These are phyloP conservation scores for Ophiodon elongatus DNA, from an alignment of 2,113 vertebrate genomes.

Conservation along the genomic window DNA sequence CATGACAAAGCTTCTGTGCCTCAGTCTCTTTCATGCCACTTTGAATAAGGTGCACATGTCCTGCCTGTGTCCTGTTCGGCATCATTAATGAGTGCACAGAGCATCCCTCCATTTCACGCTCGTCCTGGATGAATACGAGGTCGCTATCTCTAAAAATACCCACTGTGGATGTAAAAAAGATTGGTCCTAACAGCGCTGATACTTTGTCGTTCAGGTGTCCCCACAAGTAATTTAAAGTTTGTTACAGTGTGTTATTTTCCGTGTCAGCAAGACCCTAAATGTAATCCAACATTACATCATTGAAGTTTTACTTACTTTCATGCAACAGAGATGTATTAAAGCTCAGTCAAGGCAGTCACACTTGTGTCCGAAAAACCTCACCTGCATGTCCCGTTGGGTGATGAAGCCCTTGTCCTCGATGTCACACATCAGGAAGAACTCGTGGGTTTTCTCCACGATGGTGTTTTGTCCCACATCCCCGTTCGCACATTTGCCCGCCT, in stretches of 20 bases:
- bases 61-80: slow-evolving; percentile 18
- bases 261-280: background rate
- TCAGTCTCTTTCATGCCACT: slow-evolving; percentile 45
- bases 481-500: slow-evolving; percentile 16
- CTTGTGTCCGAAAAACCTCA: slow-evolving; percentile 63
- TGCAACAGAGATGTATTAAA: background rate
- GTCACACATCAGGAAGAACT: slow-evolving; percentile 95
- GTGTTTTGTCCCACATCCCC: slow-evolving; percentile 59
- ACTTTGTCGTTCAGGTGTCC: background rate
- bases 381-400: slow-evolving; percentile 91
- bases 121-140: background rate
- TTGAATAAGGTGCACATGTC: slow-evolving; percentile 39
- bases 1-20: slow-evolving; percentile 63
- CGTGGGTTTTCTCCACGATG: slow-evolving; percentile 87
- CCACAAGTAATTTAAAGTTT: slow-evolving; percentile 7
- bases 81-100: slow-evolving; percentile 44
- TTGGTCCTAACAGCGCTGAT: background rate
- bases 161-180: background rate
- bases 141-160: background rate
- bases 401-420: slow-evolving; percentile 92
- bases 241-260: background rate
- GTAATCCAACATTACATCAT: background rate
- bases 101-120: background rate
- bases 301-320: background rate
- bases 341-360: background rate